Base-by-base conservation (phyloP, 2,113 vertebrate species). In the Copsychus sechellarum region DNA sequence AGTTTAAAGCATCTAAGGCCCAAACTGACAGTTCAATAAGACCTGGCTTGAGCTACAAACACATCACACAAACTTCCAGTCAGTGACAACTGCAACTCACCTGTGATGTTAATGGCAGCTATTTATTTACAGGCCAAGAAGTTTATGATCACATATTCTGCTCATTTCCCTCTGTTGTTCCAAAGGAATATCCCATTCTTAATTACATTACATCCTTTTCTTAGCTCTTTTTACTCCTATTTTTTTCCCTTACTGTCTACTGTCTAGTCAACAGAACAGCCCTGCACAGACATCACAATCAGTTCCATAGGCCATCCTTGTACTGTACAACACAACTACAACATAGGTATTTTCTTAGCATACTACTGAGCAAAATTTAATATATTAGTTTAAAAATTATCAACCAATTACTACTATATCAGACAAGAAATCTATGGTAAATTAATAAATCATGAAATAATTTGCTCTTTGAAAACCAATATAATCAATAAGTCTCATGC, bases 361-460 rank as follows among this genome's bases (percentile, higher is more conserved):
- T 29, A 88, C 57, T 33, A 70, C 31, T 66, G 76, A 67, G 33
- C 43, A 45, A 10, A 45, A 45, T 45, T 45, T 45, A 45, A 45
- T 21, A 45, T 45, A 21, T 20, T 45, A 45, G 20, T 45, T 45
- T 45, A 45, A 45, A 45, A 93, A 91, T 56, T 84, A 88, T 60
- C 31, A 85, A 64, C 10, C 45, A 45, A 86, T 71, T 43, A 83
- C 23, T 64, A 83, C 13, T 78, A 40, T 81, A 80, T 71, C 54
- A 88, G 74, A 92, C 28, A 77, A 45, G 71, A 58, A 83, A 94
- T 61, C 70, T 70, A 66, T 53, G 56, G 29, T 76, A 82, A 88
- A 77, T 91, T 86, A 93, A 96, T 90, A 79, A 83, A 91, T 83
- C 47, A 88, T 65, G 5, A 85, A 84, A 96, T 57, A 81, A 90